These are phyloP conservation scores for Xestia ashworthii DNA, from an alignment of 2,888 invertebrate genomes.

Conservation along the genomic window DNA sequence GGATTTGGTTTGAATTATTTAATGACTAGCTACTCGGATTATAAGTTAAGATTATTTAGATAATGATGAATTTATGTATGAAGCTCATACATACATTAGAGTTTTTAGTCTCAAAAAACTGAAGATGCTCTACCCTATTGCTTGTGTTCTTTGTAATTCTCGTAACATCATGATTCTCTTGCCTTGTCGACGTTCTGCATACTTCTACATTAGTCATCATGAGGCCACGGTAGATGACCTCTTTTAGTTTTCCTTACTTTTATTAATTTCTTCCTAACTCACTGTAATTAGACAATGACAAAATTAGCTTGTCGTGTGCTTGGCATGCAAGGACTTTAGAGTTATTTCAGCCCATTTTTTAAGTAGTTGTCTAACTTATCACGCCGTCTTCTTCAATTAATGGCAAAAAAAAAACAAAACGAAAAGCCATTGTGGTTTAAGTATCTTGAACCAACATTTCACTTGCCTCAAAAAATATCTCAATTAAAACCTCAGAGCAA, in stretches of 20 bases:
- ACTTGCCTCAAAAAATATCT: background rate
- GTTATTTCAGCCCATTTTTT: no score
- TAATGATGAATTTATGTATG: no score
- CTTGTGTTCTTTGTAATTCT: background rate
- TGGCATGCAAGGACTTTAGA: no score
- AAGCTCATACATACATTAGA: no score
- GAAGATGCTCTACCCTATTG: background rate
- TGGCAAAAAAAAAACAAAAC: background rate
- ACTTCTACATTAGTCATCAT: background rate
- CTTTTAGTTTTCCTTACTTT: background rate
- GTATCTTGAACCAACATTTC: background rate
- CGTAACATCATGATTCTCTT: background rate
- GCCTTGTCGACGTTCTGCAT: background rate
- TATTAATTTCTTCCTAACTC: background rate
- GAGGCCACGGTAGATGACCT: background rate
- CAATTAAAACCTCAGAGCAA: constrained; percentile 30
- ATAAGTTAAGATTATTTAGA: background rate
- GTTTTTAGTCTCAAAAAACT: background rate
- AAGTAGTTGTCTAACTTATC: no score
- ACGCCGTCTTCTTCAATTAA: no score
- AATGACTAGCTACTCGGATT: background rate
- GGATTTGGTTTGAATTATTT: background rate
- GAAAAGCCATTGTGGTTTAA: background rate
- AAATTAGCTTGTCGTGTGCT: no score
- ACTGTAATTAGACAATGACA: background rate